A percentile compares a stretch with the other conserved stretches of the same genome.
Evolutionary conservation across 1,140 invertebrate species (phyloP).

Genomic region (Camponotus vicinus): DNA sequence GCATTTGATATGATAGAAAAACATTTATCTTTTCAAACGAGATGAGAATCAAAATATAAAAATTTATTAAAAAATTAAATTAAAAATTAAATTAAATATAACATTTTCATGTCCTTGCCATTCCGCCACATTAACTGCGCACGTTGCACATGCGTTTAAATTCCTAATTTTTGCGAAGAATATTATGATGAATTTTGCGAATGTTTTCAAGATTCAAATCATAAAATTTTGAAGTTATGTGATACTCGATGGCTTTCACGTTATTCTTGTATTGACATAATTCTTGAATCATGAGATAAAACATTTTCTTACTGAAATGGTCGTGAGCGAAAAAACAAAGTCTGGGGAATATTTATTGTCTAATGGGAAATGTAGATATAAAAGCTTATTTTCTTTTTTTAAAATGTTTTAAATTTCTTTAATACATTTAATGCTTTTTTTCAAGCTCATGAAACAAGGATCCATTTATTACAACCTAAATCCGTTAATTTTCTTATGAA

Average conservation of each 20-base stretch:
- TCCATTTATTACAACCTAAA: background rate
- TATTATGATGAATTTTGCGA: background rate
- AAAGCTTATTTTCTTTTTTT: conserved; percentile 27
- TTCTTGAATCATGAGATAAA: conserved; percentile 18
- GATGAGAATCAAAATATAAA: background rate
- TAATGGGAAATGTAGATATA: background rate
- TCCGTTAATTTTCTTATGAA: background rate
- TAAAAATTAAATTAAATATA: too few relatives aligned
- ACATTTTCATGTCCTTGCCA: background rate
- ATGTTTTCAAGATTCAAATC: background rate
- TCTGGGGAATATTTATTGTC: background rate
- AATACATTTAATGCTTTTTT: background rate
- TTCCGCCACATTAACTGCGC: background rate
- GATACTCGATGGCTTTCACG: conserved; percentile 11
- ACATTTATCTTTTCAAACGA: background rate
- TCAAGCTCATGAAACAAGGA: background rate
- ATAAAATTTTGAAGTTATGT: background rate
- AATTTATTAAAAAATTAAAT: too few relatives aligned
- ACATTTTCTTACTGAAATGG: background rate
- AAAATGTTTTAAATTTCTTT: background rate
- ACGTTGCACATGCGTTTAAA: background rate
- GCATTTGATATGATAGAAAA: background rate
- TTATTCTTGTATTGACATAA: background rate
- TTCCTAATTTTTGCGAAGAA: background rate
- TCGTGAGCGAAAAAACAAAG: background rate